phyloP scores from a whole-genome alignment of 1,140 invertebrate species.

The Aphelinus atriplicis region DNA sequence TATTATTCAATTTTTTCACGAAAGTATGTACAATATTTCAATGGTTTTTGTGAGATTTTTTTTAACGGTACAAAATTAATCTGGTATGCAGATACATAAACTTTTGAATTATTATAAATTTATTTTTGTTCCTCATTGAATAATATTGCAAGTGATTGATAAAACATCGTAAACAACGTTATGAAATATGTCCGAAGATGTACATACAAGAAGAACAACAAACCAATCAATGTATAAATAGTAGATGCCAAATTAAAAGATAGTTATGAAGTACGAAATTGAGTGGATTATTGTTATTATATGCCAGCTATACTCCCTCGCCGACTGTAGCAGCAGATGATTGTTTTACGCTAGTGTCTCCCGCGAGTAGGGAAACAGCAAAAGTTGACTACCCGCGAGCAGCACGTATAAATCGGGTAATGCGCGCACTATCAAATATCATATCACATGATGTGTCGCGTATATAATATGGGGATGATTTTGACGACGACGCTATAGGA shows the following conservation, averaged over 20 bases:
- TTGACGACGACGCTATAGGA: no score
- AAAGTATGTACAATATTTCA: slow-evolving; percentile 18
- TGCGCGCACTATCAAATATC: no score
- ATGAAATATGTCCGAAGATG: no score
- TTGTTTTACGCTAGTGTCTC: not conserved
- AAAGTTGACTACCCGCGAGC: no score
- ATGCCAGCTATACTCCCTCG: not conserved
- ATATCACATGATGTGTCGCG: no score
- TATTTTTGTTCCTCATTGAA: slow-evolving; percentile 20
- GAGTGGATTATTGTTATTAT: slow-evolving; percentile 20
- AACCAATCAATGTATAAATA: slow-evolving; percentile 37
- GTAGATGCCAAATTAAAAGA: slow-evolving; percentile 40
- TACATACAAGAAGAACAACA: no score
- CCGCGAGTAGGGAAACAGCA: no score
- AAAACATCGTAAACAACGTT: no score
- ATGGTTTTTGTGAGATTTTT: slow-evolving; percentile 32
- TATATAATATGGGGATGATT: no score
- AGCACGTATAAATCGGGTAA: no score
- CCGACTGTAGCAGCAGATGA: not conserved
- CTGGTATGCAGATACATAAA: slow-evolving; percentile 25
- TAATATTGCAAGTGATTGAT: not conserved
- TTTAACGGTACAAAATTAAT: slow-evolving; percentile 33
- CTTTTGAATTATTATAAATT: slow-evolving; percentile 38
- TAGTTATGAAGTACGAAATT: slow-evolving; percentile 36
- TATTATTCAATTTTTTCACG: slow-evolving; percentile 19